Base-by-base conservation (phyloP, 2,797 vertebrate species). In the Psittacula echo region DNA sequence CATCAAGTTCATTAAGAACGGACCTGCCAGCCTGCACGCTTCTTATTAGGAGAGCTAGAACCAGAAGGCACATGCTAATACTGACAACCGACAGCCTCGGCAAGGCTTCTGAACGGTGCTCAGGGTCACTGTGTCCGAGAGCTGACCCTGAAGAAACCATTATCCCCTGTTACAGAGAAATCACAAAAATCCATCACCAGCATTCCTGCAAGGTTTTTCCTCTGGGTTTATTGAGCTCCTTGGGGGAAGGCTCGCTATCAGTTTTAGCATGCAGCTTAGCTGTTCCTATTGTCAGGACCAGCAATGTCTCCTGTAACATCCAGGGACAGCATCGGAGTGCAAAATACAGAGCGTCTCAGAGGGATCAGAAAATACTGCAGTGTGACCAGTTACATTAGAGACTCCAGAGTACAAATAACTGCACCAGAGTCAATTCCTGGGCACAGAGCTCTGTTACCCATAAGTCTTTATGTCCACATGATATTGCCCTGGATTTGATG, bases 51-150 rank as follows among this genome's bases (percentile, higher is more conserved):
- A 81, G 32, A 76, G 64, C 65, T 73, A 51, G 82, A 93, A 90
- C 5, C 19, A 82, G 67, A 54, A 93, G 44, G 51, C 84, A 51
- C 56, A 21, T 26, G 67, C 44, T 2, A 2, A 42, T 44, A 58
- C 42, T 90, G 82, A 80, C 68, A 83, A 61, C 45, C 20, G 44
- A 76, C 80, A 67, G 75, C 24, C 48, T 76, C 0, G 0, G 39
- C 51, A 76, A 58, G 82, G 67, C 51, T 58, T 65, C 91, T 65
- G 81, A 72, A 93, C 84, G 50, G 74, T 44, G 65, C 75, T 80
- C 85, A 53, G 65, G 70, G 24, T 2, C 45, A 44, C 45, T 0
- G 0, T 6, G 47, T 37, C 85, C 0, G 0, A 75, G 2, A 54
- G 37, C 50, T 88, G 79, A 89, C 62, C 82, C 91, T 60, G 47